Base-by-base conservation (phyloP, 2,113 vertebrate species). In the Pristiophorus japonicus region DNA sequence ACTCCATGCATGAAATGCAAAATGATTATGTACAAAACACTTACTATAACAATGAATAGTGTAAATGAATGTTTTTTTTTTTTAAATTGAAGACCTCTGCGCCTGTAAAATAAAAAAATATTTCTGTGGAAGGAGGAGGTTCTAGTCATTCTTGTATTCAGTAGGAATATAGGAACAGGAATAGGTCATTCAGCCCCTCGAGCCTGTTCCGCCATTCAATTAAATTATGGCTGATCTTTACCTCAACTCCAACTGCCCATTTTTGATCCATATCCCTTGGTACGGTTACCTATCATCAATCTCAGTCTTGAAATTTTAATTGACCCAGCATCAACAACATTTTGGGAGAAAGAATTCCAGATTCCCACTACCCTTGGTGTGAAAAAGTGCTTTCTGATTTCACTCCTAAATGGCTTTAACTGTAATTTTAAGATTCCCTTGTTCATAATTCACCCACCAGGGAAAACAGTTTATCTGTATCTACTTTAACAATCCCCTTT, bases 1-100 rank as follows among this genome's bases (percentile, higher is more conserved):
- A 42, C 34, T 92, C 65, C 59, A n/a, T 59, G 63, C 34, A 16
- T 59, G n/a, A 92, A 65, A 92, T 59, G 51, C 59, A 63, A 88
- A 92, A 22, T 81, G 38, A 45, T 42, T 63, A 92, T 38, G 63
- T 38, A 45, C 88, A 92, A 62, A 62, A 22, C 88, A 92, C 88
- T 38, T 92, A 63, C 88, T 92, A 63, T n/a, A 63, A 92, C 34
- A 92, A 7, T 92, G 88, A 92, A 92, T 63, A 63, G 59, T 92
- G 88, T 63, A 63, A 8, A 92, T 65, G 62, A 63, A 63, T 8
- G n/a, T n/a, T n/a, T n/a, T n/a, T n/a, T n/a, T n/a, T n/a, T n/a
- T 92, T 92, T 63, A 38, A 91, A 91, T n/a, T 63, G 12, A 91
- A 62, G 88, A 91, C 27, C 45, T 91, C 88, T 62, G 30, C 62